Conservation (phyloP, 2,113 vertebrate species). For the Stigmatopora argus region DNA sequence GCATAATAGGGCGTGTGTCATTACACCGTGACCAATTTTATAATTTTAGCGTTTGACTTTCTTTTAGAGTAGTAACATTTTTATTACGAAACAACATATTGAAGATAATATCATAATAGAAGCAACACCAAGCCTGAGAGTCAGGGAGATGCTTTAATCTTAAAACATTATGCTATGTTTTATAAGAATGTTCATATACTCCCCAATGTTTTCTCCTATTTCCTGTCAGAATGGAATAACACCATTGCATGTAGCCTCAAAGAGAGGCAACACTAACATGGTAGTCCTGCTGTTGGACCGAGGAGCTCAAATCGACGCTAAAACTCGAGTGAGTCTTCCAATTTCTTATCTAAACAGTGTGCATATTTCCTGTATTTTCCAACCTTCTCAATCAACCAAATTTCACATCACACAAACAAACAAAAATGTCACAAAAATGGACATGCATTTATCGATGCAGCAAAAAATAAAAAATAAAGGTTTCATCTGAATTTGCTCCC, state of each 20-base stretch:
- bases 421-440: not conserved
- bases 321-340: conserved; percentile 84
- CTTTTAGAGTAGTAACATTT: no score
- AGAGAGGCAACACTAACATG: conserved; percentile 97
- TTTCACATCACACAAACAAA: not conserved
- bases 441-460: not conserved
- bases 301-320: conserved; percentile 94
- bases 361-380: not conserved
- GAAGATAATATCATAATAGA: not conserved
- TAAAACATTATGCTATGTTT: no score
- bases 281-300: conserved; percentile 92
- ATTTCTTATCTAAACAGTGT: not conserved
- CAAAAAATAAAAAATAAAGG: not conserved
- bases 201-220: conserved; percentile 25
- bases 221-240: conserved; percentile 89
- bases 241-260: conserved; percentile 92
- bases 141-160: not conserved
- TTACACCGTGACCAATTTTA: no score
- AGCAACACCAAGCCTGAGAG: not conserved
- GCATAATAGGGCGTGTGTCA: no score
- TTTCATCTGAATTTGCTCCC: not conserved
- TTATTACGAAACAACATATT: not conserved
- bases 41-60: no score
- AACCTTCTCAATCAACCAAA: not conserved
- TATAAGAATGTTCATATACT: not conserved